Evolutionary conservation across 2,113 vertebrate genomes (phyloP).

Genomic region (Bothrops jararaca): DNA sequence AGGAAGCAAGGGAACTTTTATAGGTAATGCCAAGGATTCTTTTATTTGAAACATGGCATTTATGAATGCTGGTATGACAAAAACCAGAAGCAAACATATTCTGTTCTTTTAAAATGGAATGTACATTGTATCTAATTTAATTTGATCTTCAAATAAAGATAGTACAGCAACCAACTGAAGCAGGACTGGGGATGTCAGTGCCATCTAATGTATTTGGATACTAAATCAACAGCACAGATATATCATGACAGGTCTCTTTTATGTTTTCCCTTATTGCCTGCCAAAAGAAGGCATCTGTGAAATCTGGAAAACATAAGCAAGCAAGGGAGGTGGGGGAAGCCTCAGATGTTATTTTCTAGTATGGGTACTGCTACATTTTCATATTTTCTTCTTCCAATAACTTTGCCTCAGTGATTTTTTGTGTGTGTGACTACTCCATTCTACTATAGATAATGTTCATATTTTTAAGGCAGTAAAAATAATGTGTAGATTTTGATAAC

Average conservation of each 20-base stretch:
- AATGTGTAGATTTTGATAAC: background rate
- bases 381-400: background rate
- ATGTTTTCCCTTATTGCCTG: background rate
- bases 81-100: background rate
- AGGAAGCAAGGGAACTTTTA: background rate
- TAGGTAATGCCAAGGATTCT: background rate
- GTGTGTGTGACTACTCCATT: background rate
- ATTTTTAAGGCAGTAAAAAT: background rate
- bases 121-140: slow-evolving; percentile 2
- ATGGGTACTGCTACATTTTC: background rate
- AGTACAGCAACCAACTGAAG: background rate
- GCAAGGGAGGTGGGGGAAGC: background rate
- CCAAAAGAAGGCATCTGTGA: slow-evolving; percentile 12
- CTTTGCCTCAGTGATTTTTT: background rate
- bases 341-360: background rate
- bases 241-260: background rate
- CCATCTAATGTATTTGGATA: slow-evolving; percentile 4
- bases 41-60: background rate
- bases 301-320: background rate
- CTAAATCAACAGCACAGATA: background rate
- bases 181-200: background rate
- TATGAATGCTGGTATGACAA: background rate
- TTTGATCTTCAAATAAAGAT: slow-evolving; percentile 1
- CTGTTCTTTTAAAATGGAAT: slow-evolving; percentile 7
- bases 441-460: background rate